Conservation (phyloP, 2,797 vertebrate genomes). For the Falco naumanni region DNA sequence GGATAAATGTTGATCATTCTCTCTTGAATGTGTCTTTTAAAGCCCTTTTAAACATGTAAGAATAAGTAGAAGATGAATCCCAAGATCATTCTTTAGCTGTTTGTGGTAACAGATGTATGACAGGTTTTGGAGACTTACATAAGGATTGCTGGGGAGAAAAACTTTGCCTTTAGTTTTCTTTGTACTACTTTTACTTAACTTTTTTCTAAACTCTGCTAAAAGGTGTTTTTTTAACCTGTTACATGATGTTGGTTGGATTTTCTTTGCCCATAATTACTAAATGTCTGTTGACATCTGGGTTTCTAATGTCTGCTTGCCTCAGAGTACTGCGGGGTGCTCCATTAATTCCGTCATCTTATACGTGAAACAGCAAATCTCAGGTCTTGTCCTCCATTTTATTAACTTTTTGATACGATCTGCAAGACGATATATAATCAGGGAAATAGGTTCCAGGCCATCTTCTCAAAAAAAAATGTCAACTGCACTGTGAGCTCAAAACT, state of each 20-base stretch:
- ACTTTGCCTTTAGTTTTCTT: background rate
- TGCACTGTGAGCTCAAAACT: background rate
- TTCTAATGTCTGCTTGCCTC: background rate
- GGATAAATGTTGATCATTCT: background rate
- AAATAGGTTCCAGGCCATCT: background rate
- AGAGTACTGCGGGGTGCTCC: background rate
- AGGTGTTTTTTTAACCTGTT: background rate
- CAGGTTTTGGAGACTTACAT: background rate
- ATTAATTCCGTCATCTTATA: constrained; percentile 15
- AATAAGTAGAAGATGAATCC: background rate
- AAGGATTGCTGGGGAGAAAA: background rate
- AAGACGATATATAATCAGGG: background rate
- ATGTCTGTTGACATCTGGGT: background rate
- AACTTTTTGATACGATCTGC: constrained; percentile 6
- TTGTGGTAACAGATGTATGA: background rate
- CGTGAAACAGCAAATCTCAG: background rate
- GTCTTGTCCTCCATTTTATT: background rate
- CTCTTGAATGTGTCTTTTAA: background rate
- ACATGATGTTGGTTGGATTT: background rate
- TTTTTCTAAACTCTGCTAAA: background rate
- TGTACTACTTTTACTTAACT: background rate
- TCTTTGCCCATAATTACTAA: background rate
- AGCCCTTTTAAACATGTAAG: background rate
- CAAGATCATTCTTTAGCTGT: background rate
- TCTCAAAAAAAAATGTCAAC: background rate